phyloP scores from a whole-genome alignment of 2,888 invertebrate genomes.

The Danaus chrysippus region DNA sequence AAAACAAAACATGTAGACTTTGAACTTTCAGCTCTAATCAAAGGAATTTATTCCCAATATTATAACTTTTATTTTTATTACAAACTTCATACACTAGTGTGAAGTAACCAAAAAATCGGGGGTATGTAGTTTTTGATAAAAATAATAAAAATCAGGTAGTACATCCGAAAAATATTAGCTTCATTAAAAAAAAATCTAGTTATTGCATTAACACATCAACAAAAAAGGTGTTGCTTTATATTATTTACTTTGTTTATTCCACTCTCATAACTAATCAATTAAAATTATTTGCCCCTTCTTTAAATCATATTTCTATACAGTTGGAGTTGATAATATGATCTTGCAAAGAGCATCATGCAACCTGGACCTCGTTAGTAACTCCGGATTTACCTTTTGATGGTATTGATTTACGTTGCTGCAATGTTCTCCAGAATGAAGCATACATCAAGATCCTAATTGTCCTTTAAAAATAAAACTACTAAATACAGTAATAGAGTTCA shows the following conservation, averaged over 20 bases:
- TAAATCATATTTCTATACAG: background rate
- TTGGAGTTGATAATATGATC: background rate
- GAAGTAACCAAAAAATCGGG: too few relatives aligned
- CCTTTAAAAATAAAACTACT: constrained; percentile 14
- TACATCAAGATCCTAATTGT: constrained; percentile 4
- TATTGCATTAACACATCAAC: too few relatives aligned
- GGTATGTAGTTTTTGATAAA: too few relatives aligned
- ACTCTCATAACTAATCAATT: background rate
- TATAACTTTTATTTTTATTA: too few relatives aligned
- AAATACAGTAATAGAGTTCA: background rate
- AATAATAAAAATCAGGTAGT: too few relatives aligned
- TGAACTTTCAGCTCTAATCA: background rate
- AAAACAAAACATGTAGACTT: background rate
- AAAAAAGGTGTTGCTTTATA: too few relatives aligned
- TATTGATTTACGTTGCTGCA: too few relatives aligned
- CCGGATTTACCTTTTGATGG: constrained; percentile 12
- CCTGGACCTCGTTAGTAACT: constrained; percentile 15
- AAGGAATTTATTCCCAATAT: too few relatives aligned
- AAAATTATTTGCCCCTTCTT: background rate
- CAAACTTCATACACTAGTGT: too few relatives aligned
- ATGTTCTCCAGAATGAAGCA: background rate
- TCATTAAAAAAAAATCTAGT: too few relatives aligned
- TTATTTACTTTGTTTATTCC: too few relatives aligned
- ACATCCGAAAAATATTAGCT: too few relatives aligned
- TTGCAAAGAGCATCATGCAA: constrained; percentile 1